Conservation (phyloP, 2,797 vertebrate genomes). For the Acanthurus leucopareius region DNA sequence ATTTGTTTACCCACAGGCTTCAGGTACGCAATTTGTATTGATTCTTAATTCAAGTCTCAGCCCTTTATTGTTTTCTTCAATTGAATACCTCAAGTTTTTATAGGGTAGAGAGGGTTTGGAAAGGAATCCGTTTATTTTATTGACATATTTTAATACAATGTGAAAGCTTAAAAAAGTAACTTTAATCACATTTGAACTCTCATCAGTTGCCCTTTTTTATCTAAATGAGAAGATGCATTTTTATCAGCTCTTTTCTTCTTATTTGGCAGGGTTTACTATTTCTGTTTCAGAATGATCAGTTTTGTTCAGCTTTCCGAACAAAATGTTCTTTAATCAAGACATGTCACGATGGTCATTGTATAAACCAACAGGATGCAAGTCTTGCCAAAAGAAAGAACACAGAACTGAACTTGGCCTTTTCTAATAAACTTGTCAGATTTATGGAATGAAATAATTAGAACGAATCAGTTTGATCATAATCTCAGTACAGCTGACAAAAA, state of each 20-base stretch:
- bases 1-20: not conserved
- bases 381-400: constrained; percentile 20
- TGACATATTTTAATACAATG: not conserved
- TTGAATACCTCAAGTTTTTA: constrained; percentile 2
- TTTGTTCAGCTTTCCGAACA: constrained; percentile 31
- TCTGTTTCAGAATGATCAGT: constrained; percentile 8
- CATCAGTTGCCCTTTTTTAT: constrained; percentile 14
- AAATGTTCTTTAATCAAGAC: constrained; percentile 44
- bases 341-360: constrained; percentile 11
- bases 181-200: constrained; percentile 12
- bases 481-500: constrained; percentile 9
- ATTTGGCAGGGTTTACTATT: constrained; percentile 19
- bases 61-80: not conserved
- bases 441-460: constrained; percentile 35
- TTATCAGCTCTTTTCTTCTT: not conserved
- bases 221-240: constrained; percentile 14
- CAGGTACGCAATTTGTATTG: not conserved
- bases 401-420: constrained; percentile 27
- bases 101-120: too few species aligned
- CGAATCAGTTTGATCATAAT: constrained; percentile 14
- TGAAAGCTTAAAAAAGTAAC: constrained; percentile 20
- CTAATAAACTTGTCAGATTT: constrained; percentile 33
- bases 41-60: not conserved
- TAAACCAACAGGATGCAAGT: not conserved
- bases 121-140: not conserved